A percentile compares a stretch with the other conserved stretches of the same genome.
phyloP scores from a whole-genome alignment of 1,140 invertebrate species.

The Bathynomus jamesi region DNA sequence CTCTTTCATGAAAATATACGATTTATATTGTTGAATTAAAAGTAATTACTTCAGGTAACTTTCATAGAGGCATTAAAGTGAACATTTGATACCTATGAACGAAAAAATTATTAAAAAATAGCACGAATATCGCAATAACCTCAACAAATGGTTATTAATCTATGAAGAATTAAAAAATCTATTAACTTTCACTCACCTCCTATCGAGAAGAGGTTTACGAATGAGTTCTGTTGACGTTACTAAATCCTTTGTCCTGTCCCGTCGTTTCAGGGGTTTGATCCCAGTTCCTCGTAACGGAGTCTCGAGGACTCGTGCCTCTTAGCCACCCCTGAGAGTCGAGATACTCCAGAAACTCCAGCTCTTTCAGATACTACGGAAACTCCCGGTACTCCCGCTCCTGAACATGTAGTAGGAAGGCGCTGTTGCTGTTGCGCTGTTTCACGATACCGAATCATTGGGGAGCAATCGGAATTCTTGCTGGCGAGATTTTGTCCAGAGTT shows the following conservation, averaged over 20 bases:
- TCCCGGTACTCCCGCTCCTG: background rate
- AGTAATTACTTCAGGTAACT: too few relatives aligned
- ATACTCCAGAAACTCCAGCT: background rate
- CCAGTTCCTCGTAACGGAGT: background rate
- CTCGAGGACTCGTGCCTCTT: slow-evolving; percentile 8
- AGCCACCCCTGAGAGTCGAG: background rate
- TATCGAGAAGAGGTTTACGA: slow-evolving; percentile 6
- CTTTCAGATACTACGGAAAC: background rate
- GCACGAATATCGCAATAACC: too few relatives aligned
- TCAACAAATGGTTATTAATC: too few relatives aligned
- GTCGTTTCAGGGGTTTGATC: background rate
- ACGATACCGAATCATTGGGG: background rate
- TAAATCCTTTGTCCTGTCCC: slow-evolving; percentile 14
- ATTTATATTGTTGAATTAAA: too few relatives aligned
- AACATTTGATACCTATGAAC: too few relatives aligned
- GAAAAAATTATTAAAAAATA: too few relatives aligned
- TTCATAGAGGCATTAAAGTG: too few relatives aligned
- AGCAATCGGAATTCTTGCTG: too few relatives aligned
- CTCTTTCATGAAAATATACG: too few relatives aligned
- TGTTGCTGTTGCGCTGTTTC: background rate
- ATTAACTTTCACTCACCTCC: too few relatives aligned
- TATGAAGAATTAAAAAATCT: too few relatives aligned
- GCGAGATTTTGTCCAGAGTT: too few relatives aligned
- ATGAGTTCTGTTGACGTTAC: slow-evolving; percentile 10
- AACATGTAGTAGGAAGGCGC: background rate